Conservation (phyloP, 2,113 vertebrate genomes). For the Chaetodon trifascialis region DNA sequence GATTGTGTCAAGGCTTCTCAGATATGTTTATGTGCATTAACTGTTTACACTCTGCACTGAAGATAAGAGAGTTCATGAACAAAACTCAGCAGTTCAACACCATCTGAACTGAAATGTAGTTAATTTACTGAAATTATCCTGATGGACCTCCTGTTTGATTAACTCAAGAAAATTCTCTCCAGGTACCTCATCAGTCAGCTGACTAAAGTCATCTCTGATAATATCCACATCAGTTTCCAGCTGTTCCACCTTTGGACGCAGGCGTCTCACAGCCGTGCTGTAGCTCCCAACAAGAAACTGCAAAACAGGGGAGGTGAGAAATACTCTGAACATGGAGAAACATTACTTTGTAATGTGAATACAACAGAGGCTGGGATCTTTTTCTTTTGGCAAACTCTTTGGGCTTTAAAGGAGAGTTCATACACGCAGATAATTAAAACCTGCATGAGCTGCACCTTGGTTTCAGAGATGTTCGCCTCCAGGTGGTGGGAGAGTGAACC, state of each 20-base stretch:
- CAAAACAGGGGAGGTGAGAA: slow-evolving; percentile 35
- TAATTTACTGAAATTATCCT: not conserved
- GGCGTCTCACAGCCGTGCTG: slow-evolving; percentile 72
- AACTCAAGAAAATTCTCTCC: not conserved
- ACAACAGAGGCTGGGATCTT: not conserved
- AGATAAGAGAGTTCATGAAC: not conserved
- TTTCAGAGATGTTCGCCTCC: slow-evolving; percentile 79
- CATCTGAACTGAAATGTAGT: not conserved
- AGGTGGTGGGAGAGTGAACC: slow-evolving; percentile 68
- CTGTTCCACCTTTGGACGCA: slow-evolving; percentile 76
- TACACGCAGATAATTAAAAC: not conserved
- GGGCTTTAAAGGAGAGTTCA: not conserved
- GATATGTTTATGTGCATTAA: not conserved
- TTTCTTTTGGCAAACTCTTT: slow-evolving; percentile 9
- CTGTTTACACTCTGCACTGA: not conserved
- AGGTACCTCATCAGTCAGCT: slow-evolving; percentile 86
- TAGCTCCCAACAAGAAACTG: slow-evolving; percentile 82
- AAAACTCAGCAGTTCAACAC: not conserved
- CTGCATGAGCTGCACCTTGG: slow-evolving; percentile 79
- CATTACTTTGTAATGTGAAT: not conserved
- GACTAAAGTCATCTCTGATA: slow-evolving; percentile 79
- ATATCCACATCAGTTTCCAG: slow-evolving; percentile 82
- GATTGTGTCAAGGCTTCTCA: not conserved
- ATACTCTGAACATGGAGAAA: not conserved
- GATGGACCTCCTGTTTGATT: slow-evolving; percentile 15